Base-by-base conservation (phyloP, 2,888 invertebrate genomes). In the Sesamia inferens region DNA sequence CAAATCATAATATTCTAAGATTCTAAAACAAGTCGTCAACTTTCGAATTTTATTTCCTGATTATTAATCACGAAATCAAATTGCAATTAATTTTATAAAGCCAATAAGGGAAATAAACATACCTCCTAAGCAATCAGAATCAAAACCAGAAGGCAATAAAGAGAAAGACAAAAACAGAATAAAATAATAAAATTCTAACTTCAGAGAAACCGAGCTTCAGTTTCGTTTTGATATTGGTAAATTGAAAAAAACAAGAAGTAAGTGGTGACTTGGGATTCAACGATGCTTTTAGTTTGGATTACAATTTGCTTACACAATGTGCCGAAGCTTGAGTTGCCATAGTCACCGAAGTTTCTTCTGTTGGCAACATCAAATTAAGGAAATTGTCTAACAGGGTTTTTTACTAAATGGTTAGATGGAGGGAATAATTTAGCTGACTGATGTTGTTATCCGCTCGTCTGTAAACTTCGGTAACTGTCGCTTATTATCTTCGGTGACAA, bases 231-330 rank as follows among this genome's bases (percentile, higher is more conserved):
- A 74, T 79, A 81, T 76, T 70, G 65, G 69, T 54, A 70, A 76
- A 86, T 71, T 74, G 39, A 54, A 78, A 77, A 19, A 87, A 82
- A 85, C 76, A 87, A 76, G 66, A 66, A 71, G 70, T 78, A 83
- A 88, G 79, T 72, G 83, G 79, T 72, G 83, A 85, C 82, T 78
- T 70, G 85, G 85, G 81, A 82, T 87, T 74, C 68, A 57, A 81
- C 79, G 85, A 84, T 83, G 84, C 86, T 86, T 83, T 90, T 89
- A 87, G 89, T 83, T 82, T 31, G 79, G 83, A 88, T 90, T 90
- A 87, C 82, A 83, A 83, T 85, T 80, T 81, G 78, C 81, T 84
- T 85, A 87, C 82, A 86, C 84, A 88, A 85, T 79, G 80, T 77
- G 82, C 81, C 81, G 82, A 79, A 71, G 83, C 76, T 70, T 63